A percentile compares a stretch with the other conserved stretches of the same genome.
Evolutionary conservation across 1,140 invertebrate genomes (phyloP).

Genomic region (Leptonema lineaticorne): DNA sequence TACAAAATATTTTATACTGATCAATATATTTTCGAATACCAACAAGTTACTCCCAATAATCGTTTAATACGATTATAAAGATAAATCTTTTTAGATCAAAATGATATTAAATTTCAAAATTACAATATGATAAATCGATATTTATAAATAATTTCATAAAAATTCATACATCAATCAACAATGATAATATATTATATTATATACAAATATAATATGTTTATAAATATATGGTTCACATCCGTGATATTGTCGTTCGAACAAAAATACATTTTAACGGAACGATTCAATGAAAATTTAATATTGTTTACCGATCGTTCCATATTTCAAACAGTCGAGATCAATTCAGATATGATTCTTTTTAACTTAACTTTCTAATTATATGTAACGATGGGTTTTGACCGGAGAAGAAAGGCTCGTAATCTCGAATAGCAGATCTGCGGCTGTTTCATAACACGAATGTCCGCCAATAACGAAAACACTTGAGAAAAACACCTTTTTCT

Average conservation of each 20-base stretch:
- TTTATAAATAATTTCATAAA: too few species aligned
- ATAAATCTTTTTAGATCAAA: too few species aligned
- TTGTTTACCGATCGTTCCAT: conserved; percentile 31
- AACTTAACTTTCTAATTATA: conserved; percentile 41
- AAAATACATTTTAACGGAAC: too few species aligned
- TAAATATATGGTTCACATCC: background rate
- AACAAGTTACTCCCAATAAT: too few species aligned
- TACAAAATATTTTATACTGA: too few species aligned
- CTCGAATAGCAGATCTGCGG: conserved; percentile 21
- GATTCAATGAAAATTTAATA: conserved; percentile 34
- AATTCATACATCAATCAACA: background rate
- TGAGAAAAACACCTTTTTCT: background rate
- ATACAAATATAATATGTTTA: background rate
- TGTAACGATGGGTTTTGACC: conserved; percentile 36
- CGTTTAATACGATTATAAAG: too few species aligned
- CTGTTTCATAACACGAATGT: conserved; percentile 22
- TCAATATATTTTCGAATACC: too few species aligned
- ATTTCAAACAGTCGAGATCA: conserved; percentile 32
- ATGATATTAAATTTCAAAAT: too few species aligned
- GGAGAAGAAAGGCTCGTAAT: conserved; percentile 35
- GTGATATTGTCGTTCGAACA: background rate
- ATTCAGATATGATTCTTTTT: conserved; percentile 37
- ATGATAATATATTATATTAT: background rate
- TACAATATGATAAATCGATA: too few species aligned
- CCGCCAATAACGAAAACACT: background rate